Conservation (phyloP, 2,797 vertebrate genomes). For the Onychomys leucogaster region DNA sequence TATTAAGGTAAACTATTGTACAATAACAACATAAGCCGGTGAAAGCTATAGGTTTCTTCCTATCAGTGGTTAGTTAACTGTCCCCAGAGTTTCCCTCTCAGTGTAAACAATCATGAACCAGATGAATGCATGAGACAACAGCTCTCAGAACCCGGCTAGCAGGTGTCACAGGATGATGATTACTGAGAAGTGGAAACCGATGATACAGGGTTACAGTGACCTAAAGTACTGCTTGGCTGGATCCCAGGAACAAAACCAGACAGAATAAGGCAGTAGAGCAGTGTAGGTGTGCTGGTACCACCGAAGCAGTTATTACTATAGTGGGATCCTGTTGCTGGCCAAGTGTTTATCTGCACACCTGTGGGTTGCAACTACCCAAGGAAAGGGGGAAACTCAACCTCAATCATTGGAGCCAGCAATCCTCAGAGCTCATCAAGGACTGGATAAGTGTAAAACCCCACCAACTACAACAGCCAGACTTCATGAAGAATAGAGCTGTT, state of each 20-base stretch:
- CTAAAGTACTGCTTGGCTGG: not conserved
- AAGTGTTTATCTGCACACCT: not conserved
- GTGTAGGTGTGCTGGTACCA: not conserved
- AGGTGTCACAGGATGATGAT: not conserved
- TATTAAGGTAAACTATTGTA: not conserved
- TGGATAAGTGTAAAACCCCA: not conserved
- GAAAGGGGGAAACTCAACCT: not conserved
- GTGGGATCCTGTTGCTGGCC: not conserved
- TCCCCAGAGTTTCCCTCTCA: not conserved
- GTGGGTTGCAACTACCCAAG: not conserved
- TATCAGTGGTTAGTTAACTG: not conserved
- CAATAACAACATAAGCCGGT: not conserved
- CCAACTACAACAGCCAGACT: not conserved
- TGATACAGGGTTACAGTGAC: not conserved
- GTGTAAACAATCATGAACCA: conserved; percentile 21
- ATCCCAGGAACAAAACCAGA: not conserved
- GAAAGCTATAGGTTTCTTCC: not conserved
- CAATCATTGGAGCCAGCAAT: not conserved
- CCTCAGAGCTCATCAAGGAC: not conserved
- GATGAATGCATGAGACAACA: not conserved
- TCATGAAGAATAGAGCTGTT: not conserved
- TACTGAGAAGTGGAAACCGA: not conserved
- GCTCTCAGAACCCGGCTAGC: not conserved
- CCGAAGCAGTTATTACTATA: not conserved
- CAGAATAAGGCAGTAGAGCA: not conserved